Evolutionary conservation across 2,888 invertebrate species (phyloP).

Genomic region (Zaprionus bogoriensis): DNA sequence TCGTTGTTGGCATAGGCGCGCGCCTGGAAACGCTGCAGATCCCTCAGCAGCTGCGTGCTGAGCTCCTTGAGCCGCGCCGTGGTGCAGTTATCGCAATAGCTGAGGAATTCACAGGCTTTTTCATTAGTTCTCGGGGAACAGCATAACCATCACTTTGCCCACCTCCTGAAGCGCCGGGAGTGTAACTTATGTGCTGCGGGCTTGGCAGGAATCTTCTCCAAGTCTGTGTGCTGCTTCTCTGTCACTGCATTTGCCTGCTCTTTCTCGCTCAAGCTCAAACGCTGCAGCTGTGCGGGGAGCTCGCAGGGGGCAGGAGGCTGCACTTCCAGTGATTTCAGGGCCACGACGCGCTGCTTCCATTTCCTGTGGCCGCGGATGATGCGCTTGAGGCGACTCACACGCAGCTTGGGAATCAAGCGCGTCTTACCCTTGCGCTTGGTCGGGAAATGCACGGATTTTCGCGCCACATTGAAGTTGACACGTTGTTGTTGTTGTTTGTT

Average conservation of each 20-base stretch:
- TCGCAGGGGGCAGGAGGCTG: not conserved
- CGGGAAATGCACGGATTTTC: not conserved
- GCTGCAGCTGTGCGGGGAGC: not conserved
- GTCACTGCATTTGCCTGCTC: not conserved
- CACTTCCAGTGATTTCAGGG: not conserved
- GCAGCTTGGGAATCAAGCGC: slow-evolving; percentile 50
- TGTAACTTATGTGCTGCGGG: slow-evolving; percentile 35
- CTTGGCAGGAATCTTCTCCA: no score
- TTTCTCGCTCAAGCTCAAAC: not conserved
- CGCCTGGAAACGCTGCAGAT: slow-evolving; percentile 86
- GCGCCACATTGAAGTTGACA: slow-evolving; percentile 26
- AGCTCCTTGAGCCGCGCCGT: slow-evolving; percentile 84
- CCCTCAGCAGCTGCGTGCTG: slow-evolving; percentile 84
- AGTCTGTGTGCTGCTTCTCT: not conserved
- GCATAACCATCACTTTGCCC: slow-evolving; percentile 15
- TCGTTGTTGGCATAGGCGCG: slow-evolving; percentile 85
- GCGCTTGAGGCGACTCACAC: slow-evolving; percentile 62
- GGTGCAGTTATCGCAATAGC: slow-evolving; percentile 86
- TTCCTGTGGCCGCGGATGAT: slow-evolving; percentile 58
- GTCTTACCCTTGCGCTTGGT: slow-evolving; percentile 61
- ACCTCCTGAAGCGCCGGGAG: slow-evolving; percentile 79
- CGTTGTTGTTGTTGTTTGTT: slow-evolving; percentile 23
- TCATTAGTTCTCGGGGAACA: not conserved
- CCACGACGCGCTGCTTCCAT: slow-evolving; percentile 17
- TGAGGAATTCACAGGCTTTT: slow-evolving; percentile 35